Evolutionary conservation across 1,140 invertebrate species (phyloP), one percentile per base, ranked within the genome.

Genomic region (Planococcus citri): DNA sequence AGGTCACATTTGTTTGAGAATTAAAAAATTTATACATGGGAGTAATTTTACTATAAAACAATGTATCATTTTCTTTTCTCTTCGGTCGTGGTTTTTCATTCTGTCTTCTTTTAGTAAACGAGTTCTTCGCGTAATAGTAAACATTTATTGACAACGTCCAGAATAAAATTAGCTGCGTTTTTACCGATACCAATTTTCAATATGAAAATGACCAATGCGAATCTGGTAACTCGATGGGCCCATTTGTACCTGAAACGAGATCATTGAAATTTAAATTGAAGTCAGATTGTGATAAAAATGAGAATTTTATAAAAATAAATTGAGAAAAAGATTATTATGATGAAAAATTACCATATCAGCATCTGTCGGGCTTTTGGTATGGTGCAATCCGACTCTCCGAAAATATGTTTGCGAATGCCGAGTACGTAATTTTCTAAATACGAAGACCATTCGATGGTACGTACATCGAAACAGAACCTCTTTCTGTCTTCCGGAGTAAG

Each of bases 351-450:
- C 60, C 60, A 64, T 24, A 25, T 64, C 22, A 64, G 24, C 60
- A 64, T 64, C 17, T 64, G 60, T 64, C 60, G 21, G 2, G 69
- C 69, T 27, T 57, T 29, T 20, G 51, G 58, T 51, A 71, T 69
- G 17, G 70, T 57, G 21, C 68, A 57, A 14, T 68, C 70, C 20
- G 87, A 87, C 79, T 94, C 90, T 78, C 92, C 92, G 73, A 94
- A 86, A 67, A 94, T 84, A 80, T 90, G 93, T 78, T 88, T 86
- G 76, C 90, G 81, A 74, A 90, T 88, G 72, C 90, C 91, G 68
- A 92, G 78, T 41, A 92, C 87, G 76, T 94, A 94, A 72, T 86
- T 83, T 77, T 92, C 88, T 69, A 94, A 82, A 76, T 93, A 93
- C 27, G 85, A 83, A 27, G 87, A 83, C 90, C 91, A 94, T 77